A percentile compares a stretch with the other conserved stretches of the same genome.
These are phyloP conservation scores for Astyanax mexicanus DNA, from an alignment of 2,797 vertebrate species.

Conservation along the genomic window DNA sequence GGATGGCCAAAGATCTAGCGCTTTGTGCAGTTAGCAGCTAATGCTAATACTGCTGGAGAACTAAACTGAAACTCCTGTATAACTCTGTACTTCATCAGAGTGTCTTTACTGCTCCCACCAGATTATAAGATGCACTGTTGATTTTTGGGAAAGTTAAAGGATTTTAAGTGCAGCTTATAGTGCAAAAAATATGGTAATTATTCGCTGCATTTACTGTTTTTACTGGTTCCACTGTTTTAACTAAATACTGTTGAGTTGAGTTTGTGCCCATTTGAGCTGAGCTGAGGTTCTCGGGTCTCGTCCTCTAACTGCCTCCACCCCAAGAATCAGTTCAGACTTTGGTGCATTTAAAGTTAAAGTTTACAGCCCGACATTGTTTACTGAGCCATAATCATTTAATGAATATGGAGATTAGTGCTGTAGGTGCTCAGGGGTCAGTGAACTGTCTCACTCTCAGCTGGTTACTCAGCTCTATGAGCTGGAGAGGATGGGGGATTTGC, in stretches of 20 bases:
- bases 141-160: too few relatives aligned
- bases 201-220: not conserved
- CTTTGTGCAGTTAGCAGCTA: too few relatives aligned
- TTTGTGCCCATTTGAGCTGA: not conserved
- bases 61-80: too few relatives aligned
- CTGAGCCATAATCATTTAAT: slow-evolving; percentile 10
- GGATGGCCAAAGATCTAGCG: too few relatives aligned
- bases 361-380: not conserved
- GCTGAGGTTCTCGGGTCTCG: not conserved
- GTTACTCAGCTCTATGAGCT: slow-evolving; percentile 25
- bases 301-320: not conserved
- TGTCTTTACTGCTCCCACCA: too few relatives aligned
- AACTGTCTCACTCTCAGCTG: not conserved
- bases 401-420: slow-evolving; percentile 25
- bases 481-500: slow-evolving; percentile 6
- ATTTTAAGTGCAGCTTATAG: too few relatives aligned
- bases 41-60: too few relatives aligned
- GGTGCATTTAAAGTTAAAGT: not conserved
- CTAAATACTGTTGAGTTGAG: not conserved
- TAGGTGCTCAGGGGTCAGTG: slow-evolving; percentile 11
- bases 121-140: too few relatives aligned
- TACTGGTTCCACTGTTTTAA: not conserved
- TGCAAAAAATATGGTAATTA: too few relatives aligned
- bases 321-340: not conserved
- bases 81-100: too few relatives aligned